Evolutionary conservation across 2,113 vertebrate genomes (phyloP), one percentile per base, ranked within the genome.

Genomic region (Empidonax traillii): DNA sequence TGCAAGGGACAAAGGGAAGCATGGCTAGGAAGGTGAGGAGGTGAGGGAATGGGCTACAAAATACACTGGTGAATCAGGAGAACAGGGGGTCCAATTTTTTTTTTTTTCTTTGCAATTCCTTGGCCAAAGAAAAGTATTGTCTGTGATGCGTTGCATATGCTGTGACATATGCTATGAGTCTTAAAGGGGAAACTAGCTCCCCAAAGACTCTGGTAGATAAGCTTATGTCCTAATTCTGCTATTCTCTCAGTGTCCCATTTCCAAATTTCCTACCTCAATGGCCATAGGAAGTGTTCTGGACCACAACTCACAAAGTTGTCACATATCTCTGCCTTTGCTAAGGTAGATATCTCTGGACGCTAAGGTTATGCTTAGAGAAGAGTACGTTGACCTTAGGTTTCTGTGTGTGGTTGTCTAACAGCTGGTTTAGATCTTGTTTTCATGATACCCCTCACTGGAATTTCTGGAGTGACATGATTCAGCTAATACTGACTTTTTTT

Each of bases 241-340:
- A 14, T 73, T 92, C 5, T 10, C 24, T 66, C 22, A 30, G 5
- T 7, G 13, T 37, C 11, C 14, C 16, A 23, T 76, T 92, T 90
- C 39, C 12, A 52, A 47, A 69, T 35, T 37, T 61, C 47, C 23
- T 58, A 2, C 14, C 30, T 51, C 10, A 4, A 8, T 23, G 52
- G 4, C 3, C 10, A 30, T 10, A 81, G 27, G n/a, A 23, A 65
- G 2, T 0, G 1, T 33, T 6, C 15, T 59, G 30, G 15, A 25
- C 21, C 61, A 3, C 14, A 85, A 25, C 3, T 61, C 18, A 19
- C 3, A 35, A 41, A 4, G 1, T 12, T 43, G 10, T 28, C 25
- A 51, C 8, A 15, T 27, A 27, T 27, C 14, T 51, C 25, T 75
- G 39, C 12, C 17, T 93, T 69, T 52, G 51, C 25, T 52, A 28